Evolutionary conservation across 2,113 vertebrate species (phyloP).

Genomic region (Pica pica): DNA sequence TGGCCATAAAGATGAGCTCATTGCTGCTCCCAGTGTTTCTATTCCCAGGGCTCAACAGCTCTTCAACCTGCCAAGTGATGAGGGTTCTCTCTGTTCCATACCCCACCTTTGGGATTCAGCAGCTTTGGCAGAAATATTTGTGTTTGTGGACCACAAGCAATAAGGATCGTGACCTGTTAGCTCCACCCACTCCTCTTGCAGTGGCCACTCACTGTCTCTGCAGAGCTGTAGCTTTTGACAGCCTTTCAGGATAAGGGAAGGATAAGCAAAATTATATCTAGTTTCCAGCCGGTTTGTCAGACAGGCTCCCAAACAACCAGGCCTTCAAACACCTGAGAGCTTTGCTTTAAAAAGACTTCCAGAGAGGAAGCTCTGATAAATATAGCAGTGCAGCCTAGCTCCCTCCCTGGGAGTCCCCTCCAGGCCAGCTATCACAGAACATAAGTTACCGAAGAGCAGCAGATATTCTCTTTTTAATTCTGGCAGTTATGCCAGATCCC

Average conservation of each 20-base stretch:
- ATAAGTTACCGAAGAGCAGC: background rate
- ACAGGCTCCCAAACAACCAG: background rate
- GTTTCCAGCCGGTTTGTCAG: background rate
- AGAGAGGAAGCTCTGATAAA: background rate
- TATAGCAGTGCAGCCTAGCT: background rate
- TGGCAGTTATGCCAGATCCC: background rate
- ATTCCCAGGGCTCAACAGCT: background rate
- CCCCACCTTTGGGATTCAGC: fast-evolving
- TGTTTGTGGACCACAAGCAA: background rate
- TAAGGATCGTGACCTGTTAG: background rate
- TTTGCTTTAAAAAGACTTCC: background rate
- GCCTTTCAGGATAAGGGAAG: background rate
- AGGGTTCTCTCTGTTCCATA: background rate
- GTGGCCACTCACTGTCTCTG: background rate
- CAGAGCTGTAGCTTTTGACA: background rate
- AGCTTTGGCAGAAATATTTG: background rate
- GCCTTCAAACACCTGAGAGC: background rate
- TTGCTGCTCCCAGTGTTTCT: background rate
- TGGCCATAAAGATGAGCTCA: background rate
- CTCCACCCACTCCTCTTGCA: background rate
- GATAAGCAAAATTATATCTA: background rate
- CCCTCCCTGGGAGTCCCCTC: background rate
- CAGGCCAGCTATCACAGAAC: background rate
- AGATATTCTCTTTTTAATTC: background rate
- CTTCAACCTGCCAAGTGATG: background rate